Base-by-base conservation (phyloP, 2,888 invertebrate genomes). In the Tetheella fluctuosa region DNA sequence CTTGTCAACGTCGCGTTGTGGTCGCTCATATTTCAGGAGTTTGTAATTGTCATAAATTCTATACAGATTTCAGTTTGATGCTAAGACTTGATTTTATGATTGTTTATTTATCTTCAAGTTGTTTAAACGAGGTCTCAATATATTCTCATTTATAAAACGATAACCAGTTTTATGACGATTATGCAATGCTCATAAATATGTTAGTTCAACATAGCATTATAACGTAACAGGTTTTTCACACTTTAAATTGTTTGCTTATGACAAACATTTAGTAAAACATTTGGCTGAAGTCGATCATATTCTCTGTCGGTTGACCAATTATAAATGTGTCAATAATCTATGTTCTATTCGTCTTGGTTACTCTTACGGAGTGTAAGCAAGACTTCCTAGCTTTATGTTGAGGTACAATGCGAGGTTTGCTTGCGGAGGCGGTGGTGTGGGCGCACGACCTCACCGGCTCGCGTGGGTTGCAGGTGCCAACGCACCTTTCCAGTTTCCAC, bases 381-480 rank as follows among this genome's bases (percentile, higher is more conserved):
- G 54, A 58, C 61, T 34, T 34, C 55, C 34, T 23, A 54, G 54
- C 48, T 59, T 66, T 65, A 65, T 64, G 59, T 69, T 64, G 60
- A 64, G 64, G 67, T 57, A 66, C 7, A 37, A 37, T 15, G 37
- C 15, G 63, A 73, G 71, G 66, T 59, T 73, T 63, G 65, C 60
- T 62, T 64, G 68, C 68, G 74, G 74, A 61, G 71, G 68, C 68
- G 71, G 71, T 62, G 65, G 83, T 79, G 90, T 88, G 83, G 88
- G 90, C 76, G 85, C 73, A 68, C 83, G 90, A 85, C 88, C 90
- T 88, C 87, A 80, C 77, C 56, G 66, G 68, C 62, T 67, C 68
- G 90, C 88, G 90, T 90, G 90, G 91, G 91, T 69, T 73, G 88
- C 89, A 90, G 90, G 91, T 91, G 90, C 88, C 88, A 86, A 89